A percentile compares a stretch with the other conserved stretches of the same genome.
phyloP scores from a whole-genome alignment of 1,140 invertebrate species.

The Helicoverpa zea region DNA sequence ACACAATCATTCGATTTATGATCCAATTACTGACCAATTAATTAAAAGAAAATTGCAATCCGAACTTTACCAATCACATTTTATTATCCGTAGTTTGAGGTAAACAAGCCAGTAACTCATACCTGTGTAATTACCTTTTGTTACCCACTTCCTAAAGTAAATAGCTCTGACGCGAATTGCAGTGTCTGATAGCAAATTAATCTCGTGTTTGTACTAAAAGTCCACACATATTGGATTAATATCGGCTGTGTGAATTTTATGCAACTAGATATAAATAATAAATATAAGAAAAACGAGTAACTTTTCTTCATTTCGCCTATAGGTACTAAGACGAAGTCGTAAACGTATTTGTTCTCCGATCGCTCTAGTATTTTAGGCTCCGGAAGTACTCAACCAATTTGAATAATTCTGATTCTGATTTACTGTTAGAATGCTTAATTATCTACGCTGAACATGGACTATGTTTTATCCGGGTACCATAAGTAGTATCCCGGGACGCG shows the following conservation, averaged over 20 bases:
- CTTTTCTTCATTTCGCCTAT: no score
- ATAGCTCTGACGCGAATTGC: slow-evolving; percentile 17
- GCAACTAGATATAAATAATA: not conserved
- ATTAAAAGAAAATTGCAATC: slow-evolving; percentile 25
- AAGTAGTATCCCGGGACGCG: no score
- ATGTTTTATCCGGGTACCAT: no score
- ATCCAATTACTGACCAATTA: not conserved
- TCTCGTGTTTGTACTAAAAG: not conserved
- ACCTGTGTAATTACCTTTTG: slow-evolving; percentile 22
- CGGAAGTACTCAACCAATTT: no score
- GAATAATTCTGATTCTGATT: no score
- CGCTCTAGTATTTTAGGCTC: no score
- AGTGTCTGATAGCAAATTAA: slow-evolving; percentile 25
- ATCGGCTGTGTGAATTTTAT: not conserved
- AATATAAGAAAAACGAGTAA: not conserved
- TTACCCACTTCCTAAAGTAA: slow-evolving; percentile 23
- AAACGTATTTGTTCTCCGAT: no score
- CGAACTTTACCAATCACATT: slow-evolving; percentile 10
- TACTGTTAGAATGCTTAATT: no score
- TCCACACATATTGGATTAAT: slow-evolving; percentile 12
- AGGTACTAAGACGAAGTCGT: no score
- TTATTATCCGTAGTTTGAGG: slow-evolving; percentile 7
- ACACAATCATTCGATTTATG: not conserved
- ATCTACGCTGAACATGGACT: no score
- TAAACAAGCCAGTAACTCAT: slow-evolving; percentile 26